Evolutionary conservation across 2,113 vertebrate species (phyloP).

Genomic region (Cercopithecus mona): DNA sequence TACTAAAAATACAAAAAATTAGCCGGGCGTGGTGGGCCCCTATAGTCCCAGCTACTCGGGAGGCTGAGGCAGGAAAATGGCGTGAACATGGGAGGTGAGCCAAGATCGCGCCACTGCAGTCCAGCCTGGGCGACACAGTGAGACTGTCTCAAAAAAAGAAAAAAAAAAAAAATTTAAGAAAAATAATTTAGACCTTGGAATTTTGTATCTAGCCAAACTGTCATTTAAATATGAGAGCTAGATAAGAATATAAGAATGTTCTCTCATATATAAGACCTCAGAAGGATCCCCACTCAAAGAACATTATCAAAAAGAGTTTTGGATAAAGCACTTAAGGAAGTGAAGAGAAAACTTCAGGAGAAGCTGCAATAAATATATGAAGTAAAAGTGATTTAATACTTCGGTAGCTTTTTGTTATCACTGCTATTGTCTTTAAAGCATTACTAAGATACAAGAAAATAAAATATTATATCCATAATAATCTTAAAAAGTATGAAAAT

Average conservation of each 20-base stretch:
- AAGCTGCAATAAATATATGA: not conserved
- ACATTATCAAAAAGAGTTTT: not conserved
- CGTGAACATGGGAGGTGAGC: too few relatives aligned
- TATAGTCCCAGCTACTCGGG: too few relatives aligned
- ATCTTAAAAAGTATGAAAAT: not conserved
- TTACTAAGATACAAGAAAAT: not conserved
- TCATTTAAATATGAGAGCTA: not conserved
- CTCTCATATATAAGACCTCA: not conserved
- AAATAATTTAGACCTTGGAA: not conserved
- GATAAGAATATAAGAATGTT: not conserved
- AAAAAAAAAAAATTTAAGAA: not conserved
- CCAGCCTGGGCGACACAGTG: too few relatives aligned
- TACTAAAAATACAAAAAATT: too few relatives aligned
- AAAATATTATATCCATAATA: not conserved
- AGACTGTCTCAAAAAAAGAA: too few relatives aligned
- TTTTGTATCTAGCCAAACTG: not conserved
- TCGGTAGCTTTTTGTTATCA: not conserved
- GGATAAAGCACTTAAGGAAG: not conserved
- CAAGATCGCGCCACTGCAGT: too few relatives aligned
- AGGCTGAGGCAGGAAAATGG: too few relatives aligned
- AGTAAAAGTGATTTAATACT: not conserved
- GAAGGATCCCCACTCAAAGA: not conserved
- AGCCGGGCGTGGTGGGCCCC: too few relatives aligned
- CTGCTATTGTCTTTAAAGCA: not conserved
- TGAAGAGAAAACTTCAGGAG: not conserved